Conservation (phyloP, 2,888 invertebrate species). For the Ichneumon xanthorius region DNA sequence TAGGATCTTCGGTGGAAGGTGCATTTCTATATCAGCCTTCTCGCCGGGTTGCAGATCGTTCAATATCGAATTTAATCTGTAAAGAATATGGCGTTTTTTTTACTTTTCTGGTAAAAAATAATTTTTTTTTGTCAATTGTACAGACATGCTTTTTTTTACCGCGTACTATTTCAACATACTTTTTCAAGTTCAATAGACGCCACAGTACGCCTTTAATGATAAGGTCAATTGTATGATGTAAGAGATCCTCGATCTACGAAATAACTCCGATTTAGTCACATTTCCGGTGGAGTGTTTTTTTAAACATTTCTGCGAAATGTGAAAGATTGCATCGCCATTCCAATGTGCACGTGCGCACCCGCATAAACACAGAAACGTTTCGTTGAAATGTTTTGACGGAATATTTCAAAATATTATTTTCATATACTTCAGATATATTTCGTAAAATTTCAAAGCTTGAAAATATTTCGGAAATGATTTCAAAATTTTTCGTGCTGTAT, state of each 20-base stretch:
- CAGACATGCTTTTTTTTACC: not conserved
- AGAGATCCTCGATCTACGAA: constrained; percentile 82
- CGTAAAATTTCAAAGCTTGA: no score
- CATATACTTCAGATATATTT: no score
- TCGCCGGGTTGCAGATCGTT: constrained; percentile 73
- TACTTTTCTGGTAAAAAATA: no score
- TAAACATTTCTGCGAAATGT: no score
- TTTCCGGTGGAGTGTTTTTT: no score
- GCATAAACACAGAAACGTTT: no score
- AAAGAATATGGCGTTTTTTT: constrained; percentile 20
- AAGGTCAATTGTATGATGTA: constrained; percentile 74
- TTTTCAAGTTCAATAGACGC: constrained; percentile 82
- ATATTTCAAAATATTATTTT: no score
- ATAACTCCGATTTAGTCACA: not conserved
- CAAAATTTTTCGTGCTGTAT: no score
- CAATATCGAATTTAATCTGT: constrained; percentile 79
- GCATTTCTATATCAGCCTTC: constrained; percentile 73
- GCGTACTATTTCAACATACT: constrained; percentile 75
- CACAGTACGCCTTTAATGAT: constrained; percentile 83
- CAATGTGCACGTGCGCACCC: no score
- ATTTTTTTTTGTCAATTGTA: not conserved
- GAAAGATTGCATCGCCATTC: no score
- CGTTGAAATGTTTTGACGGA: no score
- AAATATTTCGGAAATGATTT: no score
- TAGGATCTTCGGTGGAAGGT: constrained; percentile 79